Conservation (phyloP, 2,888 invertebrate genomes). For the Ormyrus rosae region DNA sequence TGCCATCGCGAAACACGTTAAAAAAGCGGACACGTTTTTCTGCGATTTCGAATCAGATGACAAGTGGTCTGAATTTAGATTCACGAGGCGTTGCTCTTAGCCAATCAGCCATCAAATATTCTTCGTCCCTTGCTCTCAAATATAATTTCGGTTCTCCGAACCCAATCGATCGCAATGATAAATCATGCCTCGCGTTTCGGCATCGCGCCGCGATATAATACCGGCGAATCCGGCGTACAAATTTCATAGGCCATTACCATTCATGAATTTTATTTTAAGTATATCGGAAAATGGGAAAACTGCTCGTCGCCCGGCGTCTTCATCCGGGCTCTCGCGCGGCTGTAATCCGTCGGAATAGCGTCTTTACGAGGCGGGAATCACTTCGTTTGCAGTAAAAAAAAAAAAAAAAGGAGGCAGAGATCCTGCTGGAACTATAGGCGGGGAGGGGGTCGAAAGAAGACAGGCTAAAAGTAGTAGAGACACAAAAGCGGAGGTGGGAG, state of each 20-base stretch:
- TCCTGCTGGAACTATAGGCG: too few species aligned
- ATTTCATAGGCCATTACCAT: conserved; percentile 17
- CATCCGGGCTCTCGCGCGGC: conserved; percentile 52
- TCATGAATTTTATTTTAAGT: conserved; percentile 37
- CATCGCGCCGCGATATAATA: too few species aligned
- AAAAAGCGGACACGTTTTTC: too few species aligned
- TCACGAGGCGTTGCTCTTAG: too few species aligned
- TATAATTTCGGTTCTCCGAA: too few species aligned
- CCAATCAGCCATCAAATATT: too few species aligned
- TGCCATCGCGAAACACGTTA: too few species aligned
- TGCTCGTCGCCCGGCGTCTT: neutral
- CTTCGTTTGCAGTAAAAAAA: conserved; percentile 71
- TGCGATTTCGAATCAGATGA: too few species aligned
- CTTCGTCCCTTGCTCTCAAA: too few species aligned
- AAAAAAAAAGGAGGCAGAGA: conserved; percentile 38
- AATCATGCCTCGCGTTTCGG: too few species aligned
- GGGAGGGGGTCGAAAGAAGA: conserved; percentile 32
- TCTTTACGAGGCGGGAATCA: conserved; percentile 75
- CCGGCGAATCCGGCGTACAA: neutral
- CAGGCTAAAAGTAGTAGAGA: conserved; percentile 64
- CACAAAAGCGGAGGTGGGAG: conserved; percentile 50
- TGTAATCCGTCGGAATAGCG: conserved; percentile 69
- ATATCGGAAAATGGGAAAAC: conserved; percentile 44
- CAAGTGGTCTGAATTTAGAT: too few species aligned
- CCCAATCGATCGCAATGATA: too few species aligned